Evolutionary conservation across 2,888 invertebrate species (phyloP), one percentile per base, ranked within the genome.

Genomic region (Bursaphelenchus okinawaensis): DNA sequence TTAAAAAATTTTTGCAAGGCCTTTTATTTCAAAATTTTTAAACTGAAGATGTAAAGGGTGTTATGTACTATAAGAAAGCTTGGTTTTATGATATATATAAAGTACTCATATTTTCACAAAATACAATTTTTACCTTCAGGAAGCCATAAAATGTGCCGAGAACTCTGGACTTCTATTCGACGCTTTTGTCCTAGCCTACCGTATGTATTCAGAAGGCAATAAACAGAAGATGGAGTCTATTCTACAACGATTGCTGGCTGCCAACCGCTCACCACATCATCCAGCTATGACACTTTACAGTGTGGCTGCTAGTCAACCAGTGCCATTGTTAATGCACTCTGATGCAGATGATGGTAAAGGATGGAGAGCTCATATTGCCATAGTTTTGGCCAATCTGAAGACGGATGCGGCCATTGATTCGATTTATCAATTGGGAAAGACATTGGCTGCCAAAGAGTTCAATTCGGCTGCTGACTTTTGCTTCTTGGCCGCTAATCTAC

Each of bases 361-460:
- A 85, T 98, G 96, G 96, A 88, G 93, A 68, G 91, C 93, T 23
- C 96, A 98, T 86, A 87, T 93, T 63, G 94, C 96, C 67, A 92
- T 96, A 88, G 89, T 98, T 77, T 87, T 96, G 62, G 90, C 94
- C 68, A 86, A 86, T 77, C 88, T 89, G 58, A 63, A 69, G 20
- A 72, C 71, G 8, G 27, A 51, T 12, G 65, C 71, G n/a, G 77
- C 79, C 4, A 67, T 76, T 63, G 64, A 73, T 40, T 75, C 79
- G 0, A 75, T 79, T 4, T 78, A 78, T 60, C 68, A 72, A n/a
- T 67, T 80, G 23, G 80, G 81, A 29, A 27, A 69, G 23, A 75
- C 75, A 0, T 62, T 82, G 28, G 74, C 78, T 3, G 68, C 74
- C 19, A 88, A 90, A 72, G 93, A 93, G 12, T 90, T 90, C 78